Evolutionary conservation across 2,113 vertebrate genomes (phyloP).

Genomic region (Gavialis gangeticus): DNA sequence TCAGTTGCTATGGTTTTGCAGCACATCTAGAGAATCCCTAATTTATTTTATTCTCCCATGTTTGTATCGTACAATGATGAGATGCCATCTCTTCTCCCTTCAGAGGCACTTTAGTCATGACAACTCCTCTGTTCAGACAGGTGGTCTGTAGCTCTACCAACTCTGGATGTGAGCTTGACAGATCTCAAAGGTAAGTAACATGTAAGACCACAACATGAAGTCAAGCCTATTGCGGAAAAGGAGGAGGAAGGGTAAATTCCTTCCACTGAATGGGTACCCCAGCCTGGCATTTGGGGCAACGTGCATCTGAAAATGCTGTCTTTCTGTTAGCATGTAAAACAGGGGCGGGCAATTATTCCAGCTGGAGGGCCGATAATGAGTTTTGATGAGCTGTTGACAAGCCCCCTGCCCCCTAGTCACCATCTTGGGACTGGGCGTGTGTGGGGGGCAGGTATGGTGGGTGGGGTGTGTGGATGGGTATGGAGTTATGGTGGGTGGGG

Average conservation of each 20-base stretch:
- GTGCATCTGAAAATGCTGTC: neutral
- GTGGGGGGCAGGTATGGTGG: too few relatives aligned
- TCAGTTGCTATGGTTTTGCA: neutral
- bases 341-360: too few relatives aligned
- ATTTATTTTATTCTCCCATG: neutral
- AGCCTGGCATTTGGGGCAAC: neutral
- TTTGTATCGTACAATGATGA: neutral
- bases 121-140: rapidly evolving
- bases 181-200: neutral
- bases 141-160: neutral
- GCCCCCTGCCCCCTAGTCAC: too few relatives aligned
- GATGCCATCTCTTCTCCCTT: neutral
- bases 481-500: too few relatives aligned
- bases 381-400: too few relatives aligned
- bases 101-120: neutral
- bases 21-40: neutral
- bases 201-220: neutral
- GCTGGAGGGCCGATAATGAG: too few relatives aligned
- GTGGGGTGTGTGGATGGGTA: too few relatives aligned
- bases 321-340: neutral
- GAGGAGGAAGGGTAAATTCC: neutral
- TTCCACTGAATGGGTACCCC: neutral
- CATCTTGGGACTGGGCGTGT: too few relatives aligned
- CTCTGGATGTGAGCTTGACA: rapidly evolving
- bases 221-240: rapidly evolving